Evolutionary conservation across 2,113 vertebrate genomes (phyloP).

Genomic region (Natator depressus): DNA sequence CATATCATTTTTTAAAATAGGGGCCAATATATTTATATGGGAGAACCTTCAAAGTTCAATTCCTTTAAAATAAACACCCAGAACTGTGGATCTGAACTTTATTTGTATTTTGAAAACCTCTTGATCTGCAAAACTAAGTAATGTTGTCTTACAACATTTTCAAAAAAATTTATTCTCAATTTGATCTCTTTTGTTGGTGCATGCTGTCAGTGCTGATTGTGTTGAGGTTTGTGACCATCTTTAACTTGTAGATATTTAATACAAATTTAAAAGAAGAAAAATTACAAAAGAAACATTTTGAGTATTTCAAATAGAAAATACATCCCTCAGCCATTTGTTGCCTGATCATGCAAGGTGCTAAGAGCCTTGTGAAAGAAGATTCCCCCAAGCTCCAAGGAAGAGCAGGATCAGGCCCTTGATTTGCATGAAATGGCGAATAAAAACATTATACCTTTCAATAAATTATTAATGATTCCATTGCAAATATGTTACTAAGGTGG

Average conservation of each 20-base stretch:
- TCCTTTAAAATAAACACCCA: background rate
- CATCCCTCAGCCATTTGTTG: background rate
- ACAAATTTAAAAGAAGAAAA: background rate
- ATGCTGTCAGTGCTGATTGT: background rate
- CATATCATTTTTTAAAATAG: background rate
- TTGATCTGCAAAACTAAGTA: background rate
- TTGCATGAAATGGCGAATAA: background rate
- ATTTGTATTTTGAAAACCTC: background rate
- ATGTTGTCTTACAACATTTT: background rate
- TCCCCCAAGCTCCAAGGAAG: background rate
- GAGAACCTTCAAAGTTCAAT: background rate
- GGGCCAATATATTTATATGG: background rate
- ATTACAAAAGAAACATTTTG: background rate
- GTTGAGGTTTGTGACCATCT: background rate
- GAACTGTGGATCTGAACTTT: background rate
- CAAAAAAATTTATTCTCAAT: background rate
- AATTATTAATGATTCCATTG: background rate
- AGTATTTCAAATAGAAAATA: background rate
- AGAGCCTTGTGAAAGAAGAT: background rate
- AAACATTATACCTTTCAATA: background rate
- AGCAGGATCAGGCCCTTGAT: background rate
- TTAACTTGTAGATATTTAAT: background rate
- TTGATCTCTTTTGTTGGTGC: background rate
- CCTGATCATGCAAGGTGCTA: background rate
- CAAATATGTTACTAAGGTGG: background rate